These are phyloP conservation scores for Silurus aristotelis DNA, from an alignment of 2,797 vertebrate species.

Conservation along the genomic window DNA sequence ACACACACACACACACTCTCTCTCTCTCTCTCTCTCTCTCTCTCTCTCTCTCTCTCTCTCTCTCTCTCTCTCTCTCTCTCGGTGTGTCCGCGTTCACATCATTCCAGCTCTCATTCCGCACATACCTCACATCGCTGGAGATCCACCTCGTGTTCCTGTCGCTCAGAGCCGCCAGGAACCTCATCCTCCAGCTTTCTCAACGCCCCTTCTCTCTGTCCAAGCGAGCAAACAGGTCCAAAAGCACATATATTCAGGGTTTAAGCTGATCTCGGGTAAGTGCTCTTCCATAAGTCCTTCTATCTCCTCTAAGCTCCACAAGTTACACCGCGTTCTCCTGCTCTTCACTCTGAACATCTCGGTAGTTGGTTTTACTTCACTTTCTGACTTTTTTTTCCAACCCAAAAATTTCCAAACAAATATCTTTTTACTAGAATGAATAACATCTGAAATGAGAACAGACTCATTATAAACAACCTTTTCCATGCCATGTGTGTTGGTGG, in stretches of 20 bases:
- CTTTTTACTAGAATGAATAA: neutral
- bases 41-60: no score
- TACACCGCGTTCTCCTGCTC: no score
- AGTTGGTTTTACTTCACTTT: no score
- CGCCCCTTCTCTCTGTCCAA: constrained; percentile 18
- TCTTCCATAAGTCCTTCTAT: constrained; percentile 33
- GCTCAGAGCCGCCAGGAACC: constrained; percentile 30
- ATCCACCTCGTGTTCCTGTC: constrained; percentile 74
- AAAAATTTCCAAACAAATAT: no score
- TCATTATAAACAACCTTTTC: neutral
- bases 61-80: constrained; percentile 70
- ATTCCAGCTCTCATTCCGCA: constrained; percentile 97
- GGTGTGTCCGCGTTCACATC: constrained; percentile 86
- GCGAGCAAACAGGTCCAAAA: neutral
- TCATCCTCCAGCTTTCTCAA: constrained; percentile 27
- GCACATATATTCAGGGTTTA: constrained; percentile 18
- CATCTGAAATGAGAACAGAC: neutral
- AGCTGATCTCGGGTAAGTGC: constrained; percentile 59
- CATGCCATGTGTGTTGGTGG: no score
- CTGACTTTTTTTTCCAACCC: no score
- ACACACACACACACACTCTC: constrained; percentile 12
- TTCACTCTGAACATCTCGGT: no score
- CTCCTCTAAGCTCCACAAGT: no score
- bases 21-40: no score
- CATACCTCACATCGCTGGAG: constrained; percentile 95